Base-by-base conservation (phyloP, 2,888 invertebrate genomes). In the Tachina lurida region DNA sequence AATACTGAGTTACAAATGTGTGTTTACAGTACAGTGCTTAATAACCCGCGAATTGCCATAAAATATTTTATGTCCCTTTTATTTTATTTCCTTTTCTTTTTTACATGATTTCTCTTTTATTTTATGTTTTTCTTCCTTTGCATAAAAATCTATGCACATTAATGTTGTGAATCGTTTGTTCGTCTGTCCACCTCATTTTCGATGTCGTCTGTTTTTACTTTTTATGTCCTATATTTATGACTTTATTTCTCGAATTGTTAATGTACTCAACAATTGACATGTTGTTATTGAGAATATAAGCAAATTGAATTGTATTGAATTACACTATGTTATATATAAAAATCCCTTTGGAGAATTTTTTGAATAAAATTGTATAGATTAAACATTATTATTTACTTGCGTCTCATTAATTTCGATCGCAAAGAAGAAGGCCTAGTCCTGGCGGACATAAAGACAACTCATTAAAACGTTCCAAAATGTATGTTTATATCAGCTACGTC, bases 41-140 rank as follows among this genome's bases (percentile, higher is more conserved):
- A 89, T 88, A 87, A 89, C 88, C 88, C 89, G 88, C 90, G 90
- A 89, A 90, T 89, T 88, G 88, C 88, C 88, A 87, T 90, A 89
- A 88, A 89, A 88, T 87, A 88, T 86, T 89, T 89, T 90, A 89
- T 87, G 76, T 84, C 52, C 52, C 54, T 73, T 10, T 52, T 52
- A 39, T 43, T 70, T 58, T 68, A 60, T 77, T 41, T 54, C 54
- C 63, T 62, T 71, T 31, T 56, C n/a, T n/a, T 60, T 77, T 52
- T 77, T 45, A 60, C 17, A 52, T 43, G 70, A 41, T 60, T 73
- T 71, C 65, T 60, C 5, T 31, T 31, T 31, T 1, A 31, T 31
- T 70, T 62, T 62, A 17, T 56, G 31, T 62, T 56, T 52, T 71
- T 49, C 8, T 49, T 22, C 17, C 68, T 68, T 58, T 60, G 56